A percentile compares a stretch with the other conserved stretches of the same genome.
Conservation (phyloP, 64 coral and sea anemone species). For the Pocillopora damicornis region DNA sequence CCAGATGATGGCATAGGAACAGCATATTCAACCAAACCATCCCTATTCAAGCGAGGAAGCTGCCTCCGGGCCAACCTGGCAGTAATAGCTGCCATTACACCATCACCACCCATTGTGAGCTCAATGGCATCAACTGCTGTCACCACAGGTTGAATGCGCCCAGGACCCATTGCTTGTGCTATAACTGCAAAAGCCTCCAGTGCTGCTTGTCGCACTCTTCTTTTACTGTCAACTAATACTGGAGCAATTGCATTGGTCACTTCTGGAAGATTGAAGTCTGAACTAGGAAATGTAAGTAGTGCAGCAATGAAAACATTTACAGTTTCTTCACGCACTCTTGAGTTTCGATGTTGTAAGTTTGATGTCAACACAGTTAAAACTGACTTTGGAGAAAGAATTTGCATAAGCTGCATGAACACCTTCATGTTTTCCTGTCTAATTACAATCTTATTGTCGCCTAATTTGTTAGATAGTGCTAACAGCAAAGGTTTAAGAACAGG, state of each 20-base stretch:
- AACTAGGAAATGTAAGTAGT: slow-evolving; percentile 92
- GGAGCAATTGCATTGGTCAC: slow-evolving; percentile 81
- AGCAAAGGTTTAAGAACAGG: slow-evolving; percentile 87
- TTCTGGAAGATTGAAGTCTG: slow-evolving; percentile 92
- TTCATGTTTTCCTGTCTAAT: slow-evolving; percentile 99
- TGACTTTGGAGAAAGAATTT: slow-evolving; percentile 80
- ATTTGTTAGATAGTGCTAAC: slow-evolving; percentile 73
- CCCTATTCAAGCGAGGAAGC: slow-evolving; percentile 86
- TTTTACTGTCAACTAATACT: slow-evolving; percentile 79
- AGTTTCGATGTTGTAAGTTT: slow-evolving; percentile 91
- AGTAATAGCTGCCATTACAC: slow-evolving; percentile 86
- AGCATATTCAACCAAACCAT: slow-evolving; percentile 99
- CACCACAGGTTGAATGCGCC: slow-evolving; percentile 79
- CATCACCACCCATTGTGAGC: slow-evolving; percentile 84
- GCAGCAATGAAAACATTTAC: slow-evolving; percentile 95
- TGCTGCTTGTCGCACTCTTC: slow-evolving; percentile 90
- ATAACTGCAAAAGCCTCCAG: slow-evolving; percentile 98
- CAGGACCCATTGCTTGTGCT: slow-evolving; percentile 95
- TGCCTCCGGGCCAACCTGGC: slow-evolving; percentile 87
- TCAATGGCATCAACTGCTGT: slow-evolving; percentile 81
- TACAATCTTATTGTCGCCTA: slow-evolving; percentile 99
- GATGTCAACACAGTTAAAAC: slow-evolving; percentile 73
- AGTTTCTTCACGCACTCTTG: slow-evolving; percentile 93
- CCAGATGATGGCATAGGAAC: slow-evolving; percentile 84
- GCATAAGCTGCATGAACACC: slow-evolving; percentile 97